Conservation (phyloP, 2,113 vertebrate genomes). For the Synodontis membranacea region DNA sequence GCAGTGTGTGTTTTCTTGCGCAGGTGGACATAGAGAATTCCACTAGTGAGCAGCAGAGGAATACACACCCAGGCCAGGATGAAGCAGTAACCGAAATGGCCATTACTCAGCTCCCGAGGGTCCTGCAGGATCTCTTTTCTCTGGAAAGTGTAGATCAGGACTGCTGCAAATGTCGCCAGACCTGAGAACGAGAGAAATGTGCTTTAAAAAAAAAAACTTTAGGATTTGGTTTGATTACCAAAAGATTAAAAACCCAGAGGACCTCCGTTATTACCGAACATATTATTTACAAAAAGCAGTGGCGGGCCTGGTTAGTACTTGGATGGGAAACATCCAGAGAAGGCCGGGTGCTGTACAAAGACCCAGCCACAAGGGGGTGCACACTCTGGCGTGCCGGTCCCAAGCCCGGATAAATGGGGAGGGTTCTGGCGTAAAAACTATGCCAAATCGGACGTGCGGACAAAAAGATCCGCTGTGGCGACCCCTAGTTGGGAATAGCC, state of each 20-base stretch:
- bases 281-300: background rate
- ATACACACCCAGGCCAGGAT: conserved; percentile 83
- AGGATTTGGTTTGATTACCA: background rate
- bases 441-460: too few species aligned
- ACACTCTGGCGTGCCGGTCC: too few species aligned
- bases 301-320: too few species aligned
- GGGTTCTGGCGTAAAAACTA: too few species aligned
- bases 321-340: too few species aligned
- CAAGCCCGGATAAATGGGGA: too few species aligned
- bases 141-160: conserved; percentile 82
- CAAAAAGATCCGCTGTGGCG: too few species aligned
- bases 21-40: conserved; percentile 81
- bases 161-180: conserved; percentile 76
- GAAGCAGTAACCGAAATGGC: conserved; percentile 83
- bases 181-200: conserved; percentile 63
- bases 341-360: too few species aligned
- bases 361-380: too few species aligned
- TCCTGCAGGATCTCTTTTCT: conserved; percentile 72
- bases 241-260: background rate
- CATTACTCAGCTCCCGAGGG: conserved; percentile 60
- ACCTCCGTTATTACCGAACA: background rate
- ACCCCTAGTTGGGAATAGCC: too few species aligned
- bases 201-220: too few species aligned
- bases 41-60: conserved; percentile 80
- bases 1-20: conserved; percentile 68